Evolutionary conservation across 1,140 invertebrate genomes (phyloP), one percentile per base, ranked within the genome.

Genomic region (Sesamia nonagrioides): DNA sequence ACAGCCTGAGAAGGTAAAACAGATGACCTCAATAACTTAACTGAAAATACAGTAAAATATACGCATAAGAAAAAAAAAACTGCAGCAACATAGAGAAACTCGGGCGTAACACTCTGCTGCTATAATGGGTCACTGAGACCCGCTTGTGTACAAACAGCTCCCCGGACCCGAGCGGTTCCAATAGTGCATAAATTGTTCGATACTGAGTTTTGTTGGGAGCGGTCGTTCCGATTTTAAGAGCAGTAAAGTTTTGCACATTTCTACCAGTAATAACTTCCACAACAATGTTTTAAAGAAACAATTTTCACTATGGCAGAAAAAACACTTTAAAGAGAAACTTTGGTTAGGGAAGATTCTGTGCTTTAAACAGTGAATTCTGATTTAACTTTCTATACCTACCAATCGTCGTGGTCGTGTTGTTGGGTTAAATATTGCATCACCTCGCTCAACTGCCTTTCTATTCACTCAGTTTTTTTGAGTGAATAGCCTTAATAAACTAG

Each of bases 101-200:
- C 61, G 61, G 66, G 42, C 66, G 66, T 48, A 69, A 48, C 66
- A 45, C 42, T 69, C 60, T 27, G 63, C 15, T n/a, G 66, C 5
- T 45, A 48, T 50, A 69, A 33, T 48, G 66, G 66, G 66, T 69
- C 66, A 48, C 50, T 15, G 66, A 69, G 66, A 50, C 42, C 66
- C 9, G 66, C 18, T n/a, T 33, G 66, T 50, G 61, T 18, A 66
- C 61, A 8, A 13, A 21, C 7, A 11, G 33, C 6, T 35, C 6
- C 27, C 13, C 6, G 33, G n/a, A 15, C 58, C 17, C 17, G 42
- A 13, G 42, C 42, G 6, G 27, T 13, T 13, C 11, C 9, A 69
- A 69, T 69, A 69, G 66, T 18, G 66, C 42, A 48, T 50, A 69
- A 69, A 48, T 50, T 69, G 66, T 33, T 69, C 40, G n/a, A 69